Base-by-base conservation (phyloP, 2,888 invertebrate species). In the Andrena flavipes region DNA sequence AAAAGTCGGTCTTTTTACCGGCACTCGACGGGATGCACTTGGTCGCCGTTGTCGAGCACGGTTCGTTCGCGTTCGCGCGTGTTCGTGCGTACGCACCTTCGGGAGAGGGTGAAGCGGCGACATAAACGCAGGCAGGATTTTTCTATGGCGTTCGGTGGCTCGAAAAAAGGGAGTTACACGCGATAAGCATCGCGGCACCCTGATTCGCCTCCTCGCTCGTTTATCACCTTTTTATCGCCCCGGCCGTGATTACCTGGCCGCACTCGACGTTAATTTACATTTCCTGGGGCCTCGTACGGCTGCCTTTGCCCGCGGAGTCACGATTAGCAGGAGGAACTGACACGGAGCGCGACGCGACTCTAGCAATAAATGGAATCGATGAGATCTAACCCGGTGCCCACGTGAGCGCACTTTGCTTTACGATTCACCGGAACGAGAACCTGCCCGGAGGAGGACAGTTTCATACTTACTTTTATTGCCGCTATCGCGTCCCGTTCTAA, bases 201-300 rank as follows among this genome's bases (percentile, higher is more conserved):
- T 72, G 78, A 20, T 72, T 63, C 72, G 75, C 76, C 71, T 42
- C 42, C 16, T 74, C 76, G 88, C 86, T 88, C 88, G 86, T 90
- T 90, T 84, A 89, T 90, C 89, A 89, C 89, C 84, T 84, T 84
- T 90, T 90, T 90, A 90, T 90, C 89, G 86, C 62, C 42, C 68
- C 42, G 68, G 82, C 69, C 89, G 89, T 86, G 89, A 89, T 89
- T 89, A 87, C 88, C 88, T 84, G 82, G 77, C 64, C 76, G 82
- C 77, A 87, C 88, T 84, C 76, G 80, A 84, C 84, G 84, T 84
- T 87, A 89, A 88, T 90, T 90, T 90, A 86, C 84, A 80, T 79
- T 84, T 82, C 85, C 87, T 82, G 84, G 68, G 76, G 8, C 13
- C 6, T 69, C 71, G 60, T 78, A 70, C 60, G 70, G 16, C 33